Conservation (phyloP, 2,797 vertebrate genomes). For the Capromys pilorides region DNA sequence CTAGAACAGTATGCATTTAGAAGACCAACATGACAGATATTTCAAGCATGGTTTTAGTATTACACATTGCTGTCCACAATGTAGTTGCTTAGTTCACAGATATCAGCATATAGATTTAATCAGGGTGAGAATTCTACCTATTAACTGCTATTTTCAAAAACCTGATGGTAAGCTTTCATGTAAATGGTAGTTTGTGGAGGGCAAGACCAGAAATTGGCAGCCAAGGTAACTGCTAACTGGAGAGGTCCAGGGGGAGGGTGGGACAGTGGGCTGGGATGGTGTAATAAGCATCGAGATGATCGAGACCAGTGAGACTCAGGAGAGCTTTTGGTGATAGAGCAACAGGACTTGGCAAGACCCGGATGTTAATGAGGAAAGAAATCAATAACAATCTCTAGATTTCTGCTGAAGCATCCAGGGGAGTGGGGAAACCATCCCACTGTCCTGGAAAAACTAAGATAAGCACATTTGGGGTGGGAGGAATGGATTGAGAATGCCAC, state of each 20-base stretch:
- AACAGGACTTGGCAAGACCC: background rate
- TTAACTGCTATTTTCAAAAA: no score
- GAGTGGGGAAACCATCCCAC: background rate
- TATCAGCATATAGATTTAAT: no score
- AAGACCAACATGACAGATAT: no score
- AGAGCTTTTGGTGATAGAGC: background rate
- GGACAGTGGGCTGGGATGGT: background rate
- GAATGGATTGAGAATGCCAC: background rate
- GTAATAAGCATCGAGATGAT: background rate
- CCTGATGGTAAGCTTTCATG: background rate
- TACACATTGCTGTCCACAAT: no score
- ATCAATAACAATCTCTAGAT: background rate
- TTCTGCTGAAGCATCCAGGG: background rate
- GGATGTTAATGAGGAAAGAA: background rate
- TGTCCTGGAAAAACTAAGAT: background rate
- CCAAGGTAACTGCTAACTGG: background rate
- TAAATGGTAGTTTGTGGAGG: background rate
- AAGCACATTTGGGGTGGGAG: background rate
- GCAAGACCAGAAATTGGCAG: background rate
- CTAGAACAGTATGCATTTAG: no score
- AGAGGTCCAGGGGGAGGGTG: background rate
- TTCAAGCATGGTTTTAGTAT: no score
- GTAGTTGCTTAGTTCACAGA: no score
- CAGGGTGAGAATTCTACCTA: no score
- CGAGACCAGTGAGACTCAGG: background rate